Conservation (phyloP, 2,113 vertebrate species). For the Lophochroa leadbeateri region DNA sequence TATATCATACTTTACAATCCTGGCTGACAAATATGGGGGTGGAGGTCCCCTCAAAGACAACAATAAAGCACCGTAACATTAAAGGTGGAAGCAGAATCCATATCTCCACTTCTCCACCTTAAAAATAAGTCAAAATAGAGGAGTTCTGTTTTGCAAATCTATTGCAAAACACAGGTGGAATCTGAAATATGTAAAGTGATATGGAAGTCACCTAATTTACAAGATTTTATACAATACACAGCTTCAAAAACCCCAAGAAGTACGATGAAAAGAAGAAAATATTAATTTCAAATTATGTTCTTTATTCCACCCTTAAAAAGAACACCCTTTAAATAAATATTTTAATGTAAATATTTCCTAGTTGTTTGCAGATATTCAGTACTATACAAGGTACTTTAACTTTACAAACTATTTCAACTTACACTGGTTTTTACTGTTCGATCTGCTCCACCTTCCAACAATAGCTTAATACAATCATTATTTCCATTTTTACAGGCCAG, state of each 20-base stretch:
- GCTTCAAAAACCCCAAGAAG: not conserved
- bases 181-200: not conserved
- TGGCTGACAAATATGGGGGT: not conserved
- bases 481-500: constrained; percentile 87
- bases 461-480: constrained; percentile 80
- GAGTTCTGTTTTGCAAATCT: not conserved
- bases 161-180: not conserved
- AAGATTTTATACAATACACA: not conserved
- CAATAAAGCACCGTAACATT: not conserved
- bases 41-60: not conserved
- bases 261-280: not conserved
- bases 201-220: not conserved
- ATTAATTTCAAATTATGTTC: not conserved
- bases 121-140: not conserved
- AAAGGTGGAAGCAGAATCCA: not conserved
- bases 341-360: not conserved
- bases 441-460: constrained; percentile 85
- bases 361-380: not conserved
- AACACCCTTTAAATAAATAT: not conserved
- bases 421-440: constrained; percentile 80
- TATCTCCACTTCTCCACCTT: not conserved
- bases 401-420: constrained; percentile 60
- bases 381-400: not conserved
- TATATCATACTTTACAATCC: not conserved
- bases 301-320: not conserved